Evolutionary conservation across 1,140 invertebrate species (phyloP), one percentile per base, ranked within the genome.

Genomic region (Drosophila truncata): DNA sequence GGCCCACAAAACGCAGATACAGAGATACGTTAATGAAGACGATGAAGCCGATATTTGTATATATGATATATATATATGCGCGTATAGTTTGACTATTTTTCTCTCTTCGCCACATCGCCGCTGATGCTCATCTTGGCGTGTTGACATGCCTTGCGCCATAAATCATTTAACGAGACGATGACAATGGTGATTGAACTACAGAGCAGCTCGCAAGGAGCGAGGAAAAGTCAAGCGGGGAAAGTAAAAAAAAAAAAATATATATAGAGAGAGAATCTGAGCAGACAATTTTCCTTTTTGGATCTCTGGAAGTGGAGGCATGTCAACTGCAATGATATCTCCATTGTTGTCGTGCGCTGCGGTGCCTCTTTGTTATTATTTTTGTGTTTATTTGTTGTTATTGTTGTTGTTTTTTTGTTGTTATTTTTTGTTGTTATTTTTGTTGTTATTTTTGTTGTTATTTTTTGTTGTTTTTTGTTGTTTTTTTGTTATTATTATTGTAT

Each of bases 111-210:
- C 60, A 2, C 39, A 37, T n/a, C n/a, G 18, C 31, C 37, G 25
- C 14, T 39, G 71, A 76, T 78, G 75, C 3, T 78, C 75, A 77
- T 67, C 75, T 78, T 35, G 63, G 47, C 63, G 72, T 78, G 73
- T 77, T 78, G 75, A 77, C 73, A 77, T 57, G 55, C 63, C 75
- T 78, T 77, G 74, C 74, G 74, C 61, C 74, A 77, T 77, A 77
- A 77, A 76, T 77, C 74, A 75, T 59, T 75, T 75, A 76, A 66
- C 70, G 35, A 75, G 50, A 65, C 61, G 60, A 66, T 64, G 59
- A 75, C 73, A 76, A 76, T 75, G 59, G 61, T 47, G 66, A 69
- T 69, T 69, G 66, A 69, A 69, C 66, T 20, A n/a, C n/a, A n/a
- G n/a, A 33, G 44, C 62, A 33, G 42, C 61, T 37, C 1, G 2